Evolutionary conservation across 2,888 invertebrate species (phyloP), one percentile per base, ranked within the genome.

Genomic region (Rapana venosa): DNA sequence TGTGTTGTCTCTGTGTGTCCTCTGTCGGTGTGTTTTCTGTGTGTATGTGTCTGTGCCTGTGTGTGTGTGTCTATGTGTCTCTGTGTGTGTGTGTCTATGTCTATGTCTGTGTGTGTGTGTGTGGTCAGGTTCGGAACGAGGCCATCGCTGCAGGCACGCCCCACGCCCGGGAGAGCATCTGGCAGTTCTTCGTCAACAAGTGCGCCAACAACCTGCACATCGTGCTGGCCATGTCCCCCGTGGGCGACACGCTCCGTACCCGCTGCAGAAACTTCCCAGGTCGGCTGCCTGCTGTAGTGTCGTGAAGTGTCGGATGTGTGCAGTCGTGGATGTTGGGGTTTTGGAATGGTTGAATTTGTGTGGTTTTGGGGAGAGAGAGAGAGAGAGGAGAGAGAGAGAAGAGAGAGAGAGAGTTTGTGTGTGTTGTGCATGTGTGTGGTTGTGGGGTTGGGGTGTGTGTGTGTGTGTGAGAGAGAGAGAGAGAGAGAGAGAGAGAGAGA

Each of bases 211-310:
- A 99, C 95, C 97, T 99, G 30, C 98, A 98, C 94, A 97, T 99
- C n/a, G 98, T 98, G 0, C 96, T 99, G 30, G 98, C 98, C 0
- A 98, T 99, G 98, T 98, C 98, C 8, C 98, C 98, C 0, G 97
- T 98, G 2, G 96, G 98, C 0, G 98, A 98, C 90, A 97, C 97
- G 11, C 96, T 99, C 30, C 97, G 98, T 87, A 98, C 97, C 93
- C 97, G 98, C 32, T 98, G 98, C 95, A 97, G 98, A 92, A 98
- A 97, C 96, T 99, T 98, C 96, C 99, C 99, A 0, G 96, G 96
- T 96, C 22, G 2, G 61, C 22, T 61, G 15, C 22, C 22, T 61
- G 15, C 13, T 4, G 13, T 22, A 61, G 15, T 4, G 13, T 22
- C 2, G 15, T 8, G 15, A 22, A 61, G 13, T 61, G 61, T 20